Evolutionary conservation across 2,113 vertebrate genomes (phyloP).

Genomic region (Hippopotamus amphibius): DNA sequence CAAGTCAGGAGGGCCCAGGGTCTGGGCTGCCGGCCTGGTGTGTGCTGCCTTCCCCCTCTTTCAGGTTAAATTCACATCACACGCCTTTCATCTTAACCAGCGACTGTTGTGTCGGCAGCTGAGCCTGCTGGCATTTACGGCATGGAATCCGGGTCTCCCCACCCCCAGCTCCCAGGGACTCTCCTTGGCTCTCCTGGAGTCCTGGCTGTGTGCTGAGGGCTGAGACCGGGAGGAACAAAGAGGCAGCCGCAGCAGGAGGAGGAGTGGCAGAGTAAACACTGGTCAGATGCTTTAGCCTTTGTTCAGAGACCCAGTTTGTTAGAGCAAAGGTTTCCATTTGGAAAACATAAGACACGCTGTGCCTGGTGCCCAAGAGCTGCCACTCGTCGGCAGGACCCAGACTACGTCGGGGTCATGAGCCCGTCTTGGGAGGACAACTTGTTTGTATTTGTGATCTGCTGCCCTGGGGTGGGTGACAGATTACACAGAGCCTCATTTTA

Average conservation of each 20-base stretch:
- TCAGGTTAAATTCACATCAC: not conserved
- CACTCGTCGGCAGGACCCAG: not conserved
- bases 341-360: not conserved
- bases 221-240: not conserved
- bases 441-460: too few relatives aligned
- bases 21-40: not conserved
- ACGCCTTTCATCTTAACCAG: not conserved
- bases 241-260: not conserved
- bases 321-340: slow-evolving; percentile 52
- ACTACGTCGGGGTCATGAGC: not conserved
- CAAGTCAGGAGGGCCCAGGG: not conserved
- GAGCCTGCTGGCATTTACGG: not conserved
- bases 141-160: not conserved
- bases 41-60: not conserved
- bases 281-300: slow-evolving; percentile 65
- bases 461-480: not conserved
- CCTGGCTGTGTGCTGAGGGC: not conserved
- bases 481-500: not conserved
- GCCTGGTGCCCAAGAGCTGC: not conserved
- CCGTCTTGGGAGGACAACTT: not conserved
- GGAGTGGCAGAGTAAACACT: slow-evolving; percentile 28
- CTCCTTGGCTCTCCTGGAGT: not conserved
- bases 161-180: not conserved
- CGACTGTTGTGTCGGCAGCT: not conserved
- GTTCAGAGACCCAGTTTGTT: slow-evolving; percentile 66